A percentile compares a stretch with the other conserved stretches of the same genome.
These are phyloP conservation scores for Electrophaes corylata DNA, from an alignment of 2,888 invertebrate genomes.

Conservation along the genomic window DNA sequence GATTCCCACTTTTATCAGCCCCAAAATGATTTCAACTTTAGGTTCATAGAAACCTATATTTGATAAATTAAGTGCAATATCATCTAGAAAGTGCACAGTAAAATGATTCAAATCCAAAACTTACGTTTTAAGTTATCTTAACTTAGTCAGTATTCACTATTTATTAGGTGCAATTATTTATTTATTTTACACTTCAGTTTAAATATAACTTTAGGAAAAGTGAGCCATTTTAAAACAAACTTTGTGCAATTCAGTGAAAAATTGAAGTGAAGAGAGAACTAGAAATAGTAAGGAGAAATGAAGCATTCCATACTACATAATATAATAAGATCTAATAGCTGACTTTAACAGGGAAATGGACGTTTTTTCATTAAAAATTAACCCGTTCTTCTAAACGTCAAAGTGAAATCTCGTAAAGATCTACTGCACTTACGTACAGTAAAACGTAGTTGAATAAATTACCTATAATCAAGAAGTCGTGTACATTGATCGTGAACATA, in stretches of 20 bases:
- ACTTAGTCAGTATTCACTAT: conserved; percentile 59
- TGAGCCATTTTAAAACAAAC: conserved; percentile 84
- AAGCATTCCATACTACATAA: conserved; percentile 83
- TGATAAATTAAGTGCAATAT: conserved; percentile 59
- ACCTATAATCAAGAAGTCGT: conserved; percentile 56
- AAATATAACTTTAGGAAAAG: conserved; percentile 77
- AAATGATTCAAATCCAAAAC: conserved; percentile 35
- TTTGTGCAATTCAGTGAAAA: conserved; percentile 81
- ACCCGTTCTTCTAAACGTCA: conserved; percentile 55
- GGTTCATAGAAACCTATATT: conserved; percentile 42
- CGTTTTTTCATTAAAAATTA: conserved; percentile 62
- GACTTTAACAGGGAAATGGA: conserved; percentile 84
- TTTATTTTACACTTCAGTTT: conserved; percentile 63
- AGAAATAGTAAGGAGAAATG: conserved; percentile 80
- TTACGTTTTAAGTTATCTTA: conserved; percentile 36
- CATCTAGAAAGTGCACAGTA: conserved; percentile 66
- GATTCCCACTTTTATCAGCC: conserved; percentile 61
- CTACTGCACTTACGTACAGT: conserved; percentile 58
- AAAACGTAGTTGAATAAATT: conserved; percentile 45
- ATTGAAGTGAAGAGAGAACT: conserved; percentile 77
- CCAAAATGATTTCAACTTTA: conserved; percentile 34
- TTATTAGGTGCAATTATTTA: conserved; percentile 63
- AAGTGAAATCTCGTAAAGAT: conserved; percentile 53
- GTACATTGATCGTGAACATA: conserved; percentile 61
- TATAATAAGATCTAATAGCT: conserved; percentile 78